Percentiles rank a stretch among this genome's conserved stretches.
Evolutionary conservation across 2,888 invertebrate genomes (phyloP).

Genomic region (Cheilosia vulpina): DNA sequence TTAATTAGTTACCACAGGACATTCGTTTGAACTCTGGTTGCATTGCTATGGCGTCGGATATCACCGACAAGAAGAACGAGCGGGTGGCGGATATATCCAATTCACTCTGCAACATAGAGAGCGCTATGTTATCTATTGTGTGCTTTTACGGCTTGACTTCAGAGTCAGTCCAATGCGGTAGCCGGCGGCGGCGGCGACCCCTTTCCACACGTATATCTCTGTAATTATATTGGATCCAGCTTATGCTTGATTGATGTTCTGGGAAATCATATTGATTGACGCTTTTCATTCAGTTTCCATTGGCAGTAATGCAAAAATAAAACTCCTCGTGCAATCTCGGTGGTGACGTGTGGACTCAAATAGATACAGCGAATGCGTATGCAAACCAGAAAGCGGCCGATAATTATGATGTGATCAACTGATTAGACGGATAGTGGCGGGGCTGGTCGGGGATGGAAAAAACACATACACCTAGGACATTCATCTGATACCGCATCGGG

Average conservation of each 20-base stretch:
- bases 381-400: conserved; percentile 62
- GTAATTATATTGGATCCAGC: conserved; percentile 73
- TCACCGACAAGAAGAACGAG: conserved; percentile 47
- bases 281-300: conserved; percentile 65
- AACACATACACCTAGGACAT: conserved; percentile 7
- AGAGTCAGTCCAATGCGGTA: not conserved
- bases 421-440: conserved; percentile 46
- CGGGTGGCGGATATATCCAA: conserved; percentile 20
- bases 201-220: conserved; percentile 38
- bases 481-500: not conserved
- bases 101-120: not conserved
- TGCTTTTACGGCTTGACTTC: conserved; percentile 46
- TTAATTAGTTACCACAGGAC: conserved; percentile 84
- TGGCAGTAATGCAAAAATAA: conserved; percentile 24
- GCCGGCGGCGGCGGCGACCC: not conserved
- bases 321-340: conserved; percentile 5
- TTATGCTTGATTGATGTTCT: conserved; percentile 74
- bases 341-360: conserved; percentile 47
- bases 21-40: conserved; percentile 79
- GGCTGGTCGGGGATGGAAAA: conserved; percentile 40
- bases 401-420: conserved; percentile 73
- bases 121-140: conserved; percentile 50
- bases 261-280: conserved; percentile 74
- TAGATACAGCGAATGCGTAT: conserved; percentile 49
- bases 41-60: conserved; percentile 72